phyloP scores from a whole-genome alignment of 2,113 vertebrate species.

The Oreochromis tanganicae region DNA sequence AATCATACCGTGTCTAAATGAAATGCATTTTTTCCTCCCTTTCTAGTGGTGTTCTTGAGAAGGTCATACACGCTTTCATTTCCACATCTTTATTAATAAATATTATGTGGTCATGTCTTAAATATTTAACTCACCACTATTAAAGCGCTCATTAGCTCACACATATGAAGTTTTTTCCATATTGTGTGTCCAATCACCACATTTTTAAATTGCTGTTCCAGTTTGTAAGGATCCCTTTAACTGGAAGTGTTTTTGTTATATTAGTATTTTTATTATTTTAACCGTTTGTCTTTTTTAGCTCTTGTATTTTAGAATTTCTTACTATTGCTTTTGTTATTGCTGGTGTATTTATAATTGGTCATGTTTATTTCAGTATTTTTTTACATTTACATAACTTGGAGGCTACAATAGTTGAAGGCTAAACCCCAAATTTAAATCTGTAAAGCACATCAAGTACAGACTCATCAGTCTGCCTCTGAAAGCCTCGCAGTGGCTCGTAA shows the following conservation, averaged over 20 bases:
- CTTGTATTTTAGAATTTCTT: not conserved
- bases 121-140: not conserved
- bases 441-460: rapidly evolving
- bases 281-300: not conserved
- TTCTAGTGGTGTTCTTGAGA: not conserved
- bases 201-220: not conserved
- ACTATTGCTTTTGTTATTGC: not conserved
- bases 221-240: not conserved
- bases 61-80: not conserved
- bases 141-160: not conserved
- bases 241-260: not conserved
- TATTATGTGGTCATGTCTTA: not conserved
- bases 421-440: not conserved
- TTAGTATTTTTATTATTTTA: not conserved
- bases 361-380: not conserved
- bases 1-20: not conserved
- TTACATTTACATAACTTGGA: not conserved
- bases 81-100: rapidly evolving
- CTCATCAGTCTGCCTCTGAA: not conserved
- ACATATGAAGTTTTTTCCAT: rapidly evolving
- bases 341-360: not conserved
- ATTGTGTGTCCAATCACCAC: not conserved
- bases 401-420: not conserved
- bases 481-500: not conserved
- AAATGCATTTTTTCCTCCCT: not conserved